Percentiles rank a stretch among this genome's conserved stretches.
Evolutionary conservation across 2,113 vertebrate species (phyloP).

Genomic region (Chrysochloris asiatica): DNA sequence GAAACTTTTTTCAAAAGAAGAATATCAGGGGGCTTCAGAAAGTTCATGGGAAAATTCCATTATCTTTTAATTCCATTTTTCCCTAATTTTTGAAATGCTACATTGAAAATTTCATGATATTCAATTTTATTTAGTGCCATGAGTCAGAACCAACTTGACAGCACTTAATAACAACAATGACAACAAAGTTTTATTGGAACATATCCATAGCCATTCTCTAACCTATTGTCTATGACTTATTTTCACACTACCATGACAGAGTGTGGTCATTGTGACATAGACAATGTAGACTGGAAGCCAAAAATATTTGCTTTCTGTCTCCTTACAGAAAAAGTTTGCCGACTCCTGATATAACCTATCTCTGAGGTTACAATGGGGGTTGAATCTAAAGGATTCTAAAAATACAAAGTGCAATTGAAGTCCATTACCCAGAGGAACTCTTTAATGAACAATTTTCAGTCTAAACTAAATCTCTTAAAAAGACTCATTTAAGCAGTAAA

Average conservation of each 20-base stretch:
- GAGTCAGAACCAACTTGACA: no score
- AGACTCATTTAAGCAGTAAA: conserved; percentile 57
- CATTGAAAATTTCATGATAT: neutral
- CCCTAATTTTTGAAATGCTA: no score
- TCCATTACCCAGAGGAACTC: conserved; percentile 32
- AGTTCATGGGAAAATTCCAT: no score
- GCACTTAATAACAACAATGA: no score
- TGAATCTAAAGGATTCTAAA: conserved; percentile 23
- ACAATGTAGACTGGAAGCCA: neutral
- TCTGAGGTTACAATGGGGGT: neutral
- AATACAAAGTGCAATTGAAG: neutral
- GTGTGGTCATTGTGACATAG: neutral
- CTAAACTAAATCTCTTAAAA: conserved; percentile 51
- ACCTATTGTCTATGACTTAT: neutral
- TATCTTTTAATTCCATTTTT: no score
- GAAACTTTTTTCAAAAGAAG: neutral
- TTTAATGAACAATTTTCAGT: conserved; percentile 52
- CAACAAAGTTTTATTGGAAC: conserved; percentile 8
- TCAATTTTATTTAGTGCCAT: neutral
- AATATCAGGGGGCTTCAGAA: neutral
- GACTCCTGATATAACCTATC: neutral
- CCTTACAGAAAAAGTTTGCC: neutral
- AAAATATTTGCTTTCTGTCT: neutral
- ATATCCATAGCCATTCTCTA: neutral
- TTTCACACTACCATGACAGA: neutral